Percentiles rank a stretch among this genome's conserved stretches.
Evolutionary conservation across 2,888 invertebrate genomes (phyloP).

Genomic region (Pterobdella sp.): DNA sequence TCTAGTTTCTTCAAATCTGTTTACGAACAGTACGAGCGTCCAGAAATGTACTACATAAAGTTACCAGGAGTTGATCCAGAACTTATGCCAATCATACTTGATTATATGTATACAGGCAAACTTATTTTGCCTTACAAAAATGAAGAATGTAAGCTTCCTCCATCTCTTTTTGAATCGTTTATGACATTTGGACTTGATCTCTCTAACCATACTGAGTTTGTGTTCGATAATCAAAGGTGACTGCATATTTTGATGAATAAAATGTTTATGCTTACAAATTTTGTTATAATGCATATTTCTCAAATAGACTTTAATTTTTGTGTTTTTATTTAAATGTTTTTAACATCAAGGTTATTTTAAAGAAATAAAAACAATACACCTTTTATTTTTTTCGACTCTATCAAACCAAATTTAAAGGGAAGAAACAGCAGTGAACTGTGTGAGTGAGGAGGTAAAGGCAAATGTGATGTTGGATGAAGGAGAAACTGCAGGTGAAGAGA

Average conservation of each 20-base stretch:
- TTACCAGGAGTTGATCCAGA: conserved; percentile 27
- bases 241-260: not conserved
- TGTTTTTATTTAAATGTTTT: not conserved
- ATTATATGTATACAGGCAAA: conserved; percentile 32
- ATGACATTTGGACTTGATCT: conserved; percentile 24
- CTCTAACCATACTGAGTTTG: conserved; percentile 19
- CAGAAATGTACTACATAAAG: conserved; percentile 26
- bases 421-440: not conserved
- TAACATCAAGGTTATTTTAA: not conserved
- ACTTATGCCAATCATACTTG: conserved; percentile 22
- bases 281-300: not conserved
- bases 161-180: conserved; percentile 24
- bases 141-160: conserved; percentile 22
- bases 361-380: not conserved
- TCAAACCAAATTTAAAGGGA: not conserved
- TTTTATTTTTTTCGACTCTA: not conserved
- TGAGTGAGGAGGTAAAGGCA: conserved; percentile 5
- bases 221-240: conserved; percentile 22
- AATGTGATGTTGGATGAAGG: conserved; percentile 3
- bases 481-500: not conserved
- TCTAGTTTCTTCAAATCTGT: conserved; percentile 28
- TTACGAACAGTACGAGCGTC: conserved; percentile 16
- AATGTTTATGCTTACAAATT: not conserved
- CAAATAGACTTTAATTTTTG: not conserved
- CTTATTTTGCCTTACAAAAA: conserved; percentile 28